Percentiles rank a stretch among this genome's conserved stretches.
Evolutionary conservation across 2,113 vertebrate species (phyloP).

Genomic region (Gymnarchus niloticus): DNA sequence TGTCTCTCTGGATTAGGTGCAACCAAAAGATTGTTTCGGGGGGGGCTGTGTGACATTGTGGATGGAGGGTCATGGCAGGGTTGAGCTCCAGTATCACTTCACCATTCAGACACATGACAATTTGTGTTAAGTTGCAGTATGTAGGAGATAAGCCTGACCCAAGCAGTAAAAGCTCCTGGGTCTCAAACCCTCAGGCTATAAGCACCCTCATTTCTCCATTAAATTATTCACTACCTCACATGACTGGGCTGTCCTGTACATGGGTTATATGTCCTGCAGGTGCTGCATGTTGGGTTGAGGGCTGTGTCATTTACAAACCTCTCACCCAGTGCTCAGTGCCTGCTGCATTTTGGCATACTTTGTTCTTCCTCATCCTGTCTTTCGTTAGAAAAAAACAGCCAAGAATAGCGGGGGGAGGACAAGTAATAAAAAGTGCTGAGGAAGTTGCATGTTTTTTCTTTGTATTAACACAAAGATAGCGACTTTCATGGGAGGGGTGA

Average conservation of each 20-base stretch:
- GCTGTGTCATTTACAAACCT: background rate
- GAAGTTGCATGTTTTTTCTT: conserved; percentile 8
- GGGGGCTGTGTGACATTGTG: conserved; percentile 39
- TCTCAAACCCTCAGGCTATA: background rate
- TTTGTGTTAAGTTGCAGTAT: background rate
- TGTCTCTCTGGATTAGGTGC: conserved; percentile 30
- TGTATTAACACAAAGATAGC: background rate
- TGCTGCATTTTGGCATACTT: no score
- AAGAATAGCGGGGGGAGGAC: background rate
- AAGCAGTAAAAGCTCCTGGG: background rate
- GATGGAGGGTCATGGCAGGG: conserved; percentile 2
- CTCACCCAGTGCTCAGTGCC: background rate
- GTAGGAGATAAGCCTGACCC: background rate
- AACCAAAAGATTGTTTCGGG: conserved; percentile 13
- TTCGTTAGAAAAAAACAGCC: conserved; percentile 18
- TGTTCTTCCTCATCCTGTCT: conserved; percentile 13
- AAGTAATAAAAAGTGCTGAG: conserved; percentile 8
- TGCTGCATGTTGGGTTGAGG: background rate
- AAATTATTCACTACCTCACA: background rate
- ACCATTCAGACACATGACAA: background rate
- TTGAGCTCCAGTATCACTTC: background rate
- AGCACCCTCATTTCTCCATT: background rate
- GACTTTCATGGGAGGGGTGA: background rate
- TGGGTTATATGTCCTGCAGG: background rate
- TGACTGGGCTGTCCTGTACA: background rate